Evolutionary conservation across 2,113 vertebrate genomes (phyloP).

Genomic region (Aegypius monachus): DNA sequence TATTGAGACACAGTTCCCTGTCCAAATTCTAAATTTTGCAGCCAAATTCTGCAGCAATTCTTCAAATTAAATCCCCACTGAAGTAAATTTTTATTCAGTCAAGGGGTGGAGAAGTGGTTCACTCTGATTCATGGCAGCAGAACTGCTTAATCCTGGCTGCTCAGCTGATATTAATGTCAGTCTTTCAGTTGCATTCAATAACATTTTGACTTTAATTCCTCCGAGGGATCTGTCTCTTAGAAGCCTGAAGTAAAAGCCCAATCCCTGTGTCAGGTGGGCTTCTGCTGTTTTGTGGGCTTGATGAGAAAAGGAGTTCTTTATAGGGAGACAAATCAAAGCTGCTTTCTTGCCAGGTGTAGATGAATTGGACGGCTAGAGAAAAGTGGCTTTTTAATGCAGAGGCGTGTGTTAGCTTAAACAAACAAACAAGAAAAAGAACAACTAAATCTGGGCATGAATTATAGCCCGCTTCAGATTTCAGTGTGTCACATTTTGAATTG

Average conservation of each 20-base stretch:
- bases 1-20: background rate
- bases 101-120: background rate
- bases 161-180: background rate
- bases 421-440: constrained; percentile 60
- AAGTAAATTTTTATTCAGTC: background rate
- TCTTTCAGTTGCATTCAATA: constrained; percentile 26
- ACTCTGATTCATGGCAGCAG: background rate
- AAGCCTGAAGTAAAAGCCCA: background rate
- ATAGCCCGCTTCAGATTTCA: constrained; percentile 47
- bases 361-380: constrained; percentile 24
- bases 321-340: background rate
- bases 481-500: constrained; percentile 42
- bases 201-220: constrained; percentile 29
- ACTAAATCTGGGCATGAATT: constrained; percentile 56
- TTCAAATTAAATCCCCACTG: background rate
- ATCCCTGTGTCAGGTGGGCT: background rate
- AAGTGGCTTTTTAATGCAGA: constrained; percentile 54
- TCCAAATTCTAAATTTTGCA: background rate
- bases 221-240: background rate
- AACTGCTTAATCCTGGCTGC: background rate
- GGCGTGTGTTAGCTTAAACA: constrained; percentile 57
- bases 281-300: background rate
- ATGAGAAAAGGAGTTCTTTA: constrained; percentile 5
- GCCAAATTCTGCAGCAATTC: background rate
- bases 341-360: constrained; percentile 26